Evolutionary conservation across 2,797 vertebrate genomes (phyloP).

Genomic region (Etheostoma perlongum): DNA sequence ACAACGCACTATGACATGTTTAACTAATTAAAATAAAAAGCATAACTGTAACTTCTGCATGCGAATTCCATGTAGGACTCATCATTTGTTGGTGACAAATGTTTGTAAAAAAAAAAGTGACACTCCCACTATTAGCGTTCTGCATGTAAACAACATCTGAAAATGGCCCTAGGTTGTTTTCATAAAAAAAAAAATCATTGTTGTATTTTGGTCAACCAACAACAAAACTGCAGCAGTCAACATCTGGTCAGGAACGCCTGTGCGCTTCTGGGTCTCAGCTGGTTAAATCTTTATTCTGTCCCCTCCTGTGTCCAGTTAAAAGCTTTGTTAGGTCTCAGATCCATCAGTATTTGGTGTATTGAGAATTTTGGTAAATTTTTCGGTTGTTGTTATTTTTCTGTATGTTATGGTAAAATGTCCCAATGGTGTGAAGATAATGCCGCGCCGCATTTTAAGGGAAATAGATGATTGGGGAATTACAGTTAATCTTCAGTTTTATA

Average conservation of each 20-base stretch:
- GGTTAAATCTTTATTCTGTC: neutral
- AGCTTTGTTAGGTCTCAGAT: constrained; percentile 1
- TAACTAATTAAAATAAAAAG: constrained; percentile 14
- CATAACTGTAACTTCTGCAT: neutral
- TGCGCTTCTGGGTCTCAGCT: neutral
- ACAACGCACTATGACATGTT: constrained; percentile 21
- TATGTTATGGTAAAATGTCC: constrained; percentile 30
- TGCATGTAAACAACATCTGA: neutral
- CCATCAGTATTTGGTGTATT: constrained; percentile 17
- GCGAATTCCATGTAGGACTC: neutral
- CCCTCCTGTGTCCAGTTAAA: neutral
- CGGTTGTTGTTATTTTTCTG: neutral
- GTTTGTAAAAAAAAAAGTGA: neutral
- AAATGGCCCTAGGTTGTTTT: constrained; percentile 18
- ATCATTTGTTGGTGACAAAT: neutral
- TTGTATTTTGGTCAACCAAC: neutral
- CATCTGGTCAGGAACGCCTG: neutral
- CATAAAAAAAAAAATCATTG: neutral
- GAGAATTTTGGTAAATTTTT: constrained; percentile 13
- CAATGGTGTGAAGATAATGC: constrained; percentile 21
- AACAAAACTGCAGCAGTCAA: neutral
- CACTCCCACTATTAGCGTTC: neutral
- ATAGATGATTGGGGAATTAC: constrained; percentile 31
- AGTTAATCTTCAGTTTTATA: constrained; percentile 35
- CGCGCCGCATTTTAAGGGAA: constrained; percentile 25